These are phyloP conservation scores for Beris morrisii DNA, from an alignment of 2,888 invertebrate species.

Conservation along the genomic window DNA sequence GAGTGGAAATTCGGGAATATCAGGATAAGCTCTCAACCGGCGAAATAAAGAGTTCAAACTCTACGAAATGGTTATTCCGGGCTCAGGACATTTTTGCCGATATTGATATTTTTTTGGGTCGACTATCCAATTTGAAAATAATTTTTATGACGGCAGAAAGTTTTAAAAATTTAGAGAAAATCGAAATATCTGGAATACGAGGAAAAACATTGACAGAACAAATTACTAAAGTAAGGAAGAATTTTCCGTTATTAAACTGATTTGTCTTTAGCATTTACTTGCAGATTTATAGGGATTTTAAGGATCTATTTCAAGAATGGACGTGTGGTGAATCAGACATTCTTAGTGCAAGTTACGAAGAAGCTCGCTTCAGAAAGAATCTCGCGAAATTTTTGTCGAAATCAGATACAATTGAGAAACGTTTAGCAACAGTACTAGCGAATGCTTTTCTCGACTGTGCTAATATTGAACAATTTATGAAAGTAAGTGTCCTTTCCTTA, in stretches of 20 bases:
- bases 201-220: slow-evolving; percentile 51
- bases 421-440: slow-evolving; percentile 62
- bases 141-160: slow-evolving; percentile 79
- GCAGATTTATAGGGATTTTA: slow-evolving; percentile 51
- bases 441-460: slow-evolving; percentile 64
- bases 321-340: slow-evolving; percentile 50
- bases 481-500: slow-evolving; percentile 50
- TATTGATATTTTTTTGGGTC: slow-evolving; percentile 64
- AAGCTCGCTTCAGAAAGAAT: slow-evolving; percentile 60
- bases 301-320: slow-evolving; percentile 51
- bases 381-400: slow-evolving; percentile 51
- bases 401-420: slow-evolving; percentile 57
- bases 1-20: slow-evolving; percentile 48
- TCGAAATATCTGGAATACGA: slow-evolving; percentile 67
- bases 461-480: slow-evolving; percentile 61
- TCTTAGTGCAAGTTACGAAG: slow-evolving; percentile 39
- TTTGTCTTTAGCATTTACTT: neutral
- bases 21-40: slow-evolving; percentile 42
- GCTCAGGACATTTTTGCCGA: slow-evolving; percentile 71
- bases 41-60: slow-evolving; percentile 39
- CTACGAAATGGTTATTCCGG: slow-evolving; percentile 74
- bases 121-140: slow-evolving; percentile 67
- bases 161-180: slow-evolving; percentile 84
- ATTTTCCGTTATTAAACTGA: too few species aligned
- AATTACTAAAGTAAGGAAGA: slow-evolving; percentile 45